phyloP scores from a whole-genome alignment of 2,797 vertebrate species.

The Sebastes itinus region DNA sequence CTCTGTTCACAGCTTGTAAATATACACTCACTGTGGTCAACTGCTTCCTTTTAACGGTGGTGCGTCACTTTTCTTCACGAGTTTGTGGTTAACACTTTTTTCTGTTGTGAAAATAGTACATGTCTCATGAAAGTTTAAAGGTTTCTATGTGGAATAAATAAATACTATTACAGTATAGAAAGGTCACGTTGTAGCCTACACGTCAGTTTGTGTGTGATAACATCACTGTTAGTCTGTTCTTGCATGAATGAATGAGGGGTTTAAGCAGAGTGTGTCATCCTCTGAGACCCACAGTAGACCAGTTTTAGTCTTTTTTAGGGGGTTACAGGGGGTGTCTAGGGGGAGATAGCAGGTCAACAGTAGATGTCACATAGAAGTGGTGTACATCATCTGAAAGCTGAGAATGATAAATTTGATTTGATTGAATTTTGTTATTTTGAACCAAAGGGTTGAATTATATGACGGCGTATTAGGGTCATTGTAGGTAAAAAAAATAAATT shows the following conservation, averaged over 20 bases:
- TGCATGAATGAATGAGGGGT: background rate
- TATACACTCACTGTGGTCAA: background rate
- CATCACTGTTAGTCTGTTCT: background rate
- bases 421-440: no score
- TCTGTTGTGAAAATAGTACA: background rate
- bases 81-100: background rate
- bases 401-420: no score
- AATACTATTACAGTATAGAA: background rate
- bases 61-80: background rate
- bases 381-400: no score
- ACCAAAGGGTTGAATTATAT: no score
- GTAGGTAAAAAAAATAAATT: no score
- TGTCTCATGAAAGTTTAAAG: background rate
- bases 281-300: no score
- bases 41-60: no score
- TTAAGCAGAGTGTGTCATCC: no score
- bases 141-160: background rate
- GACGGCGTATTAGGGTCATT: no score
- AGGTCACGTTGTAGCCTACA: background rate
- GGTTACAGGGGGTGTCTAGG: rapidly evolving
- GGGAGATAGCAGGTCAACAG: no score
- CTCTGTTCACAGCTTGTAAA: background rate
- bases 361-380: no score
- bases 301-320: no score
- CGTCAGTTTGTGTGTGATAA: background rate